Base-by-base conservation (phyloP, 2,888 invertebrate genomes). In the Desoria tigrina region DNA sequence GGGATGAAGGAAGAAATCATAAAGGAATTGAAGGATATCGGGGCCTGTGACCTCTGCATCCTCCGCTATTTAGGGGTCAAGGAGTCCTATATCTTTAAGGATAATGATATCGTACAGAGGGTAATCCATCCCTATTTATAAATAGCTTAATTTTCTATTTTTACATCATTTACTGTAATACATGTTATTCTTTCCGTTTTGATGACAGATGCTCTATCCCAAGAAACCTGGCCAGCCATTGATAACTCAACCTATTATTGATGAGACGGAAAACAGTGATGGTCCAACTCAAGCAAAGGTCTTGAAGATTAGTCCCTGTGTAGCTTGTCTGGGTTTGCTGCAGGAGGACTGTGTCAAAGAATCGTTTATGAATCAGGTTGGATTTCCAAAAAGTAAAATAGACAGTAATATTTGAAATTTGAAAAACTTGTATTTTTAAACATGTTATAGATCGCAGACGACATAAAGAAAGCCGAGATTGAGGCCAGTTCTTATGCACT, bases 261-360 rank as follows among this genome's bases (percentile, higher is more conserved):
- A 4, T 18, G 54, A 32, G 23, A 63, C 14, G 1, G 54, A 42
- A 26, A 14, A 18, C 24, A 65, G 56, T n/a, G 56, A 68, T 28
- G 54, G 50, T 18, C 42, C 61, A 23, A 79, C 80, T 0, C 75
- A 78, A 2, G 63, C 75, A 28, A 86, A 86, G 77, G 82, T 81
- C 67, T 77, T 79, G 6, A 85, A 86, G 68, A 69, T 78, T 0
- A 82, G 81, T 72, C 80, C 85, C 0, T 93, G 93, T 77, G 79
- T 84, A 0, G 84, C 86, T 57, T 93, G 92, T 77, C 80, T 92
- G 6, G 90, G 89, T 1, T 80, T 92, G 6, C 83, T 92, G 59
- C 87, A 89, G 76, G 82, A 84, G 61, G 32, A 32, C 32, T 79
- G 81, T 21, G 81, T 83, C 56, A 81, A 84, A 58, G 79, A 82